Evolutionary conservation across 2,113 vertebrate species (phyloP).

Genomic region (Centropristis striata): DNA sequence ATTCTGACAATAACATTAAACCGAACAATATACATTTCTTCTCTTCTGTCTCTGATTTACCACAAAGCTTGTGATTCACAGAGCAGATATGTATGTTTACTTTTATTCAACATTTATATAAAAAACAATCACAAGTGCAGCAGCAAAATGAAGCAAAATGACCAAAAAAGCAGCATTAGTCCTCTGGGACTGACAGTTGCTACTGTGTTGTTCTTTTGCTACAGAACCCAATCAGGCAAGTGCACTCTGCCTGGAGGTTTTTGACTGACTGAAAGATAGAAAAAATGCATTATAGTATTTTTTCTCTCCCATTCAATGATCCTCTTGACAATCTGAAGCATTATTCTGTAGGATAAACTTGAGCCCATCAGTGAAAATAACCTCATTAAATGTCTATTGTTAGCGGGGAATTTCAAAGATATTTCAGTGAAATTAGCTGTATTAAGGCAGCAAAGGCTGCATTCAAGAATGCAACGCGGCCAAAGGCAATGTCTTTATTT

Average conservation of each 20-base stretch:
- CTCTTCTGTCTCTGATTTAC: too few species aligned
- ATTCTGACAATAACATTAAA: too few species aligned
- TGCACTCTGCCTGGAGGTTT: conserved; percentile 24
- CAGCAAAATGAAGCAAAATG: conserved; percentile 65
- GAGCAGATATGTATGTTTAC: not conserved
- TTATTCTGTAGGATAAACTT: conserved; percentile 46
- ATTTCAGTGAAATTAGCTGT: conserved; percentile 51
- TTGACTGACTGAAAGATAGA: conserved; percentile 50
- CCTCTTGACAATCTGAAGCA: conserved; percentile 21
- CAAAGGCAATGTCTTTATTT: conserved; percentile 49
- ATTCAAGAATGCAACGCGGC: conserved; percentile 43
- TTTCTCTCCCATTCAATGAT: not conserved
- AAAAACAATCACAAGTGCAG: conserved; percentile 37
- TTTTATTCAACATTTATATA: conserved; percentile 16
- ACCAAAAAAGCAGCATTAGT: conserved; percentile 39
- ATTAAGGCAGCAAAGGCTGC: conserved; percentile 54
- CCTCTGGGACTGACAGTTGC: conserved; percentile 31
- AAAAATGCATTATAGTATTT: conserved; percentile 44
- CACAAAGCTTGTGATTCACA: fast-evolving
- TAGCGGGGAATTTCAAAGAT: conserved; percentile 4
- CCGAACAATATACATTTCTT: too few species aligned
- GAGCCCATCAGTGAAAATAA: conserved; percentile 43
- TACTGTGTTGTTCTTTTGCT: conserved; percentile 57
- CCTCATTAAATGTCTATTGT: conserved; percentile 57
- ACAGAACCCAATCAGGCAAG: conserved; percentile 46